Evolutionary conservation across 2,113 vertebrate species (phyloP).

Genomic region (Ammodytes marinus): DNA sequence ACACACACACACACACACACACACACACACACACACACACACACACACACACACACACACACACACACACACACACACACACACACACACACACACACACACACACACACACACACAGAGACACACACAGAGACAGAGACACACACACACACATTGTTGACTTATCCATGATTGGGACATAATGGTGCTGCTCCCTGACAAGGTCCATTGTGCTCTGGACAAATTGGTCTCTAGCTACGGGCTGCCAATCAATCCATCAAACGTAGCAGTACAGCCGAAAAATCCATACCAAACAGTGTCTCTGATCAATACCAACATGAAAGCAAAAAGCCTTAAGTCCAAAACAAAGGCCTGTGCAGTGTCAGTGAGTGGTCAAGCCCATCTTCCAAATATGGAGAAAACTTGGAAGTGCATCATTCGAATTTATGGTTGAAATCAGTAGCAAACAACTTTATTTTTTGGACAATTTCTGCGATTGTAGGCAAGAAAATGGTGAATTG

Average conservation of each 20-base stretch:
- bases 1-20: neutral
- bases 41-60: conserved; percentile 12
- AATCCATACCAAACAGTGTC: conserved; percentile 63
- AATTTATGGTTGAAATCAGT: conserved; percentile 12
- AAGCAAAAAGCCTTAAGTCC: conserved; percentile 46
- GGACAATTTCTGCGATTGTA: neutral
- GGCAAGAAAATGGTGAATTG: neutral
- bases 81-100: neutral
- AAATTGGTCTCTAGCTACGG: conserved; percentile 73
- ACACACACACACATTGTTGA: conserved; percentile 35
- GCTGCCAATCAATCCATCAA: conserved; percentile 82
- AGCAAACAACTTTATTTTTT: neutral
- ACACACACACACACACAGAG: neutral
- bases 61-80: conserved; percentile 1
- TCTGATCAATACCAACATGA: conserved; percentile 68
- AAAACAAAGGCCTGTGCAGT: conserved; percentile 30
- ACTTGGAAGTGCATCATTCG: neutral
- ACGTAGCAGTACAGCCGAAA: conserved; percentile 53
- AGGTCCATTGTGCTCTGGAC: conserved; percentile 69
- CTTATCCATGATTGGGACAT: conserved; percentile 67
- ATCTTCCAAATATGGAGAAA: conserved; percentile 39
- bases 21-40: neutral
- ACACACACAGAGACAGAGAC: neutral
- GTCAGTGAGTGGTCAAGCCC: conserved; percentile 44
- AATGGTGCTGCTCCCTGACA: conserved; percentile 68